Evolutionary conservation across 2,888 invertebrate species (phyloP).

Genomic region (Hermaeophaga mercurialis): DNA sequence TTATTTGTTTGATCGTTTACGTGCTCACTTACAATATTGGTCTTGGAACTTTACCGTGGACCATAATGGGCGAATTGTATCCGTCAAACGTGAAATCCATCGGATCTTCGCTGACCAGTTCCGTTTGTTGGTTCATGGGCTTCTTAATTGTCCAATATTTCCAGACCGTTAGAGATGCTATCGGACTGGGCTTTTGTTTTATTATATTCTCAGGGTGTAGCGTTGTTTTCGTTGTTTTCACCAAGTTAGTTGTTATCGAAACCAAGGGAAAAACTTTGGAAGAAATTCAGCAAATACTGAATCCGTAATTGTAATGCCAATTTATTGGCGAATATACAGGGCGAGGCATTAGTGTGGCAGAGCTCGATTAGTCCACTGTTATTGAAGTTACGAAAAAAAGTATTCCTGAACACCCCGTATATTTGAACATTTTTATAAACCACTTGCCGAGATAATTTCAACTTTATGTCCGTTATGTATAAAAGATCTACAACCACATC

Average conservation of each 20-base stretch:
- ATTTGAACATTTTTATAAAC: no score
- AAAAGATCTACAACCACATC: no score
- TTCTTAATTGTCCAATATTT: constrained; percentile 44
- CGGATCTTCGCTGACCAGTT: constrained; percentile 61
- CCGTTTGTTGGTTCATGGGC: constrained; percentile 34
- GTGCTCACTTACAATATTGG: constrained; percentile 73
- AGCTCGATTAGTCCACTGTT: no score
- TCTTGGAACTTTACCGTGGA: constrained; percentile 80
- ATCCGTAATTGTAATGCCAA: constrained; percentile 14
- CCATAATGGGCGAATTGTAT: constrained; percentile 81
- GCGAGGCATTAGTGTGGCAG: no score
- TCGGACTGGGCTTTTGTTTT: constrained; percentile 42
- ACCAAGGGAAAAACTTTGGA: constrained; percentile 43
- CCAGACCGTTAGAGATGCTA: constrained; percentile 32
- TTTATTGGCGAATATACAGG: no score
- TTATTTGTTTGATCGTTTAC: constrained; percentile 71
- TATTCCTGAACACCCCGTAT: no score
- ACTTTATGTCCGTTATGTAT: no score
- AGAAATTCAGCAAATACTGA: constrained; percentile 39
- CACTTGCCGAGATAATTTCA: no score
- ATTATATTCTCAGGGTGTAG: constrained; percentile 40
- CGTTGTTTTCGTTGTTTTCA: constrained; percentile 35
- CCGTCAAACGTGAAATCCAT: constrained; percentile 70
- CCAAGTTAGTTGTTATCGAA: constrained; percentile 40
- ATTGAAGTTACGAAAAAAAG: no score